Evolutionary conservation across 2,113 vertebrate species (phyloP).

Genomic region (Limnothrissa miodon): DNA sequence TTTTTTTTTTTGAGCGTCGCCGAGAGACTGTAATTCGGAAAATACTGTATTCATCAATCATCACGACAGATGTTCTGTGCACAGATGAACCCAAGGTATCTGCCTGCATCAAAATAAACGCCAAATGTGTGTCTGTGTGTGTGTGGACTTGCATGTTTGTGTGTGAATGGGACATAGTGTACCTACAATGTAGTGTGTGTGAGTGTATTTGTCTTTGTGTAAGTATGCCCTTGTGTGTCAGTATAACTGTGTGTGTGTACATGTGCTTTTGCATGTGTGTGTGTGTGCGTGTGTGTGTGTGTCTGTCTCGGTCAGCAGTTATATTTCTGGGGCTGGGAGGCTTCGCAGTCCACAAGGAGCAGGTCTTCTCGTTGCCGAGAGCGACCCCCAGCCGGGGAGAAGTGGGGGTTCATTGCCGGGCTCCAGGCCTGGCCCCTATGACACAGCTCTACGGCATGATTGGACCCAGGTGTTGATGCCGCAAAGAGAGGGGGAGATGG

Average conservation of each 20-base stretch:
- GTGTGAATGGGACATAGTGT: neutral
- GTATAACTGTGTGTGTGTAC: neutral
- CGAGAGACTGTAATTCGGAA: conserved; percentile 12
- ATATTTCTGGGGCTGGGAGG: neutral
- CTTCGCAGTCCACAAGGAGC: neutral
- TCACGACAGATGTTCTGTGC: conserved; percentile 17
- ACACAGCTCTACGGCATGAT: conserved; percentile 59
- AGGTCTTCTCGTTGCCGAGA: neutral
- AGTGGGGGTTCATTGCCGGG: neutral
- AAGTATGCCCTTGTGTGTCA: neutral
- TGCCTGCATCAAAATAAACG: neutral
- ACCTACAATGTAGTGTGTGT: neutral
- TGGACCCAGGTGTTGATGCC: conserved; percentile 62
- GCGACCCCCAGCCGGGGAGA: neutral
- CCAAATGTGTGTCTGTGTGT: neutral
- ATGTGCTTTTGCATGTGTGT: conserved; percentile 2
- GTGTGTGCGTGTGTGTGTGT: neutral
- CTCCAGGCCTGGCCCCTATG: conserved; percentile 32
- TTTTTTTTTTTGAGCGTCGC: conserved; percentile 15
- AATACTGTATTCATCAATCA: conserved; percentile 18
- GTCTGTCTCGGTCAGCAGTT: neutral
- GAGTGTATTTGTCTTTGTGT: neutral
- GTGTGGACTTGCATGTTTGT: neutral
- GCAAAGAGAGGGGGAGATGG: neutral
- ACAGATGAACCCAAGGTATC: conserved; percentile 3